Evolutionary conservation across 2,113 vertebrate genomes (phyloP).

Genomic region (Picathartes gymnocephalus): DNA sequence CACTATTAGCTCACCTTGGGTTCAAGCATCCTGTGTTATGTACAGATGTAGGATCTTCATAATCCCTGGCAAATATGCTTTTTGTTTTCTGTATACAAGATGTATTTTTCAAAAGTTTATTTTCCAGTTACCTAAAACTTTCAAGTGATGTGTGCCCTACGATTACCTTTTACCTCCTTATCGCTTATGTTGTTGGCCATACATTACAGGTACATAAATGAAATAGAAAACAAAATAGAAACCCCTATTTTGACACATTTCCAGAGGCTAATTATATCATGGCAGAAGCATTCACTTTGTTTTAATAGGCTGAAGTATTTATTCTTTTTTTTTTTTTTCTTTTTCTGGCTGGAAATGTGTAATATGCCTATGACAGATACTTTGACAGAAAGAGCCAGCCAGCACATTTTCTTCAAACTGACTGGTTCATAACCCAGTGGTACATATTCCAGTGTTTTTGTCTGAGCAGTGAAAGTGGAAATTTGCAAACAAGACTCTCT

Average conservation of each 20-base stretch:
- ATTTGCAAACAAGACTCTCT: conserved; percentile 41
- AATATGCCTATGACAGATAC: not conserved
- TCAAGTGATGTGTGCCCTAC: not conserved
- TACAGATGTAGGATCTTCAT: not conserved
- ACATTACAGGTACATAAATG: not conserved
- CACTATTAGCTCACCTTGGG: not conserved
- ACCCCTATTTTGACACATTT: not conserved
- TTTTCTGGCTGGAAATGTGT: conserved; percentile 6
- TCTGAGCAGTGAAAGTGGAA: conserved; percentile 13
- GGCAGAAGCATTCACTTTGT: not conserved
- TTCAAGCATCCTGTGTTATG: not conserved
- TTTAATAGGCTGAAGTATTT: not conserved
- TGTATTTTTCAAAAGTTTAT: not conserved
- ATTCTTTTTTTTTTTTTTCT: not conserved
- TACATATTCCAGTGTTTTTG: conserved; percentile 12
- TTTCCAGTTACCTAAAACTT: not conserved
- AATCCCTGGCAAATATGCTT: not conserved
- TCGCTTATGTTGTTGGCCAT: not conserved
- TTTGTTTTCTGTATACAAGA: not conserved
- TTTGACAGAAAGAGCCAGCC: conserved; percentile 36
- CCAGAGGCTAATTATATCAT: not conserved
- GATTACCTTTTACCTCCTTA: not conserved
- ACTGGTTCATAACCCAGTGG: conserved; percentile 51
- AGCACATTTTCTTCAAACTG: conserved; percentile 42
- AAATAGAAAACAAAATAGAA: not conserved